Evolutionary conservation across 2,113 vertebrate species (phyloP).

Genomic region (Otocyon megalotis): DNA sequence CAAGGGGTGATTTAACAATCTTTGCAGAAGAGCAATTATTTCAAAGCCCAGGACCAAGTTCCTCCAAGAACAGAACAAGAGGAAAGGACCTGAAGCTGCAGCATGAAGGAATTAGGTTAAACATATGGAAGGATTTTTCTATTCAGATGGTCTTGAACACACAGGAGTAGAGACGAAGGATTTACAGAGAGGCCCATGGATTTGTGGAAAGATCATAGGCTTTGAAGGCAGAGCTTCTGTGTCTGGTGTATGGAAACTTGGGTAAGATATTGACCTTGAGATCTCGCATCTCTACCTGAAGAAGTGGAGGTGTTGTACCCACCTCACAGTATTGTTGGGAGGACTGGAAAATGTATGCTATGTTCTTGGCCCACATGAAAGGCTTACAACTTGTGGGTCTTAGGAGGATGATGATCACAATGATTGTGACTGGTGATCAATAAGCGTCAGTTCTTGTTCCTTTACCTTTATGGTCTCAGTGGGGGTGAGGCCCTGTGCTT

Average conservation of each 20-base stretch:
- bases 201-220: neutral
- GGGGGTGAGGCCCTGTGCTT: neutral
- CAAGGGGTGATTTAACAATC: constrained; percentile 16
- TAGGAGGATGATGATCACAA: neutral
- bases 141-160: neutral
- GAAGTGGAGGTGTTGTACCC: neutral
- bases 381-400: neutral
- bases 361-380: neutral
- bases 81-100: neutral
- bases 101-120: constrained; percentile 11
- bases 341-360: neutral
- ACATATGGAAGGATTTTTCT: neutral
- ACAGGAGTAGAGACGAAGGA: neutral
- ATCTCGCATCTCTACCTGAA: neutral
- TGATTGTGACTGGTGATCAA: neutral
- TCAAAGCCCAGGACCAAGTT: constrained; percentile 26
- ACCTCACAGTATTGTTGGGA: neutral
- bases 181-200: neutral
- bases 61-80: neutral
- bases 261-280: neutral
- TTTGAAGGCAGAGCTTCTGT: neutral
- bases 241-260: neutral
- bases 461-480: neutral
- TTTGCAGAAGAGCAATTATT: constrained; percentile 8
- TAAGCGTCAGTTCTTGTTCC: neutral